Percentiles rank a stretch among this genome's conserved stretches.
phyloP scores from a whole-genome alignment of 2,888 invertebrate species.

The Aplocera efformata region DNA sequence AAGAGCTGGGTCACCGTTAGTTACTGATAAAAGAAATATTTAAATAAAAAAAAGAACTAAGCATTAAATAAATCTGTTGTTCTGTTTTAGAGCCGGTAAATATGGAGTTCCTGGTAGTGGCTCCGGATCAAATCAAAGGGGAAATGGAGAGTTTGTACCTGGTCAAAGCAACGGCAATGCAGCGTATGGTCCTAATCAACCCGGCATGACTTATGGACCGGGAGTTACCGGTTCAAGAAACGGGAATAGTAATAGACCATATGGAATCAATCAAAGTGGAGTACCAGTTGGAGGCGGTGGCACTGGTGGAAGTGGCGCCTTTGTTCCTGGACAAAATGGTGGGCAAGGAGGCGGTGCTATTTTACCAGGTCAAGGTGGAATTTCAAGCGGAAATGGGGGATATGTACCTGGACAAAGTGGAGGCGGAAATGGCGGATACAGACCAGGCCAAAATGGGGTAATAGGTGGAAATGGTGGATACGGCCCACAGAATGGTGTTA shows the following conservation, averaged over 20 bases:
- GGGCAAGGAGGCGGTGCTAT: constrained; percentile 12
- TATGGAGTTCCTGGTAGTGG: constrained; percentile 21
- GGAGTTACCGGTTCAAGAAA: constrained; percentile 1
- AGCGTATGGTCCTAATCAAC: constrained; percentile 2
- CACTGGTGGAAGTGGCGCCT: constrained; percentile 12
- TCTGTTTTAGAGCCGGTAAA: constrained; percentile 26
- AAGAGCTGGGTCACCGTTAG: constrained; percentile 34
- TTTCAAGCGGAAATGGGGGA: constrained; percentile 11
- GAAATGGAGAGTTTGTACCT: constrained; percentile 8
- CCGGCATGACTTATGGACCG: not conserved
- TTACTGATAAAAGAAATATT: constrained; percentile 2
- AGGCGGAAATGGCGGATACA: constrained; percentile 1
- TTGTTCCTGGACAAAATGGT: constrained; percentile 23
- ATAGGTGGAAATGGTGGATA: constrained; percentile 3
- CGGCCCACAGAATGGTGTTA: constrained; percentile 1
- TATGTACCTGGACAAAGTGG: constrained; percentile 19
- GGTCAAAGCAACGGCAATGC: constrained; percentile 8
- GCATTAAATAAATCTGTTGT: not conserved
- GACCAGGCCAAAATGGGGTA: constrained; percentile 6
- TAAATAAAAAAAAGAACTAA: not conserved
- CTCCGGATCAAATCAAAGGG: constrained; percentile 15
- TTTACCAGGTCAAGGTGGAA: constrained; percentile 20
- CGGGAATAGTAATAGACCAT: constrained; percentile 4
- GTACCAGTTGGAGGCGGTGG: constrained; percentile 15
- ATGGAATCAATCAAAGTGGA: constrained; percentile 12